Percentiles rank a stretch among this genome's conserved stretches.
Evolutionary conservation across 2,797 vertebrate genomes (phyloP).

Genomic region (Gorsachius magnificus): DNA sequence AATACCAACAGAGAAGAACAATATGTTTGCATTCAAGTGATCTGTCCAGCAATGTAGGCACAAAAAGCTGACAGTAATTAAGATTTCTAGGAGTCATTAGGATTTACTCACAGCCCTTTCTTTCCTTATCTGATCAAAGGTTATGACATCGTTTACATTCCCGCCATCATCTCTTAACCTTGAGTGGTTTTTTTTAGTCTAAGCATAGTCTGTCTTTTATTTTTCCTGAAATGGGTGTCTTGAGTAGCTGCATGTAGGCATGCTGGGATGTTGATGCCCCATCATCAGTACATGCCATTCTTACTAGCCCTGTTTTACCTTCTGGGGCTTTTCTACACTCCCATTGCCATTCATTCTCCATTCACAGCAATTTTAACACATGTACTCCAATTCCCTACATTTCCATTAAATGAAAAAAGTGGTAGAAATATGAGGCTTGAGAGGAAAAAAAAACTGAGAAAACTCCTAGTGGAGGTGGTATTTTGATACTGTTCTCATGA

Average conservation of each 20-base stretch:
- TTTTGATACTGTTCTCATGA: neutral
- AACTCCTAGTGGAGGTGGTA: neutral
- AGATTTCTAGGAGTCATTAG: neutral
- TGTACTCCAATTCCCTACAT: neutral
- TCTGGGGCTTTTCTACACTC: neutral
- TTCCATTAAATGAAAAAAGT: neutral
- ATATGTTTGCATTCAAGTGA: neutral
- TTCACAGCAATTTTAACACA: neutral
- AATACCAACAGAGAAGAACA: neutral
- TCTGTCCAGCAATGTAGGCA: rapidly evolving
- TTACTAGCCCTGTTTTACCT: neutral
- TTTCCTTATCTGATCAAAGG: neutral
- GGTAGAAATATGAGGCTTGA: neutral
- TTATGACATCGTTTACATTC: neutral
- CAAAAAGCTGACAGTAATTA: neutral
- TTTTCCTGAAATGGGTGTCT: neutral
- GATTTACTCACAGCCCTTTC: neutral
- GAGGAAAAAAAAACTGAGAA: neutral
- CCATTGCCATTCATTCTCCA: neutral
- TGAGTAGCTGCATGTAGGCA: neutral
- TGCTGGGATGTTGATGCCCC: neutral
- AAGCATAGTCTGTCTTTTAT: neutral
- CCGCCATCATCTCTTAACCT: neutral
- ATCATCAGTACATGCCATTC: neutral
- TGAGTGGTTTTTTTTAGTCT: neutral